phyloP scores from a whole-genome alignment of 2,888 invertebrate genomes.

The Thera britannica region DNA sequence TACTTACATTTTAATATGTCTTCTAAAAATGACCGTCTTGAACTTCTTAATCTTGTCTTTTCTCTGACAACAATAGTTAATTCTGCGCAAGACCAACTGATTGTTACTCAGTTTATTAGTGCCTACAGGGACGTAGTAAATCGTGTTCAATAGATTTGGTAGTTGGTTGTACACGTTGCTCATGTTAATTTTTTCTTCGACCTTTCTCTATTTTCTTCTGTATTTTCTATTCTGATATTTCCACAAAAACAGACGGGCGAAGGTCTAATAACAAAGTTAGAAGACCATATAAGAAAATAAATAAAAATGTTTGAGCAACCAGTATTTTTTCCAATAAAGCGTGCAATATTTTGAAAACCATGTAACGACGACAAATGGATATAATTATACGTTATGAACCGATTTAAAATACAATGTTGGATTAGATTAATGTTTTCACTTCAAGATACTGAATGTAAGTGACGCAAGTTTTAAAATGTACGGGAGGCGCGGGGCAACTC shows the following conservation, averaged over 20 bases:
- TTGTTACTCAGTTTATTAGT: slow-evolving; percentile 50
- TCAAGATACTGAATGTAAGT: not conserved
- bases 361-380: not conserved
- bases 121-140: slow-evolving; percentile 50
- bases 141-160: slow-evolving; percentile 54
- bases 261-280: slow-evolving; percentile 60
- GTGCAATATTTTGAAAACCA: not conserved
- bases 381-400: not conserved
- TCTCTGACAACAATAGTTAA: slow-evolving; percentile 63
- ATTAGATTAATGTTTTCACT: not conserved
- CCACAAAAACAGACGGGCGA: slow-evolving; percentile 41
- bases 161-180: slow-evolving; percentile 63
- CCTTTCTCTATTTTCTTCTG: slow-evolving; percentile 34
- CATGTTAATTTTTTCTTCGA: slow-evolving; percentile 61
- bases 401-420: not conserved
- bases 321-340: not conserved
- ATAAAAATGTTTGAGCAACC: not conserved
- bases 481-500: too few relatives aligned
- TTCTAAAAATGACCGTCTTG: slow-evolving; percentile 66
- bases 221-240: slow-evolving; percentile 21
- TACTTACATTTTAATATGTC: slow-evolving; percentile 76
- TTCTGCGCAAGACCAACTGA: slow-evolving; percentile 58
- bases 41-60: slow-evolving; percentile 73
- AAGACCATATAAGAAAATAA: slow-evolving; percentile 59
- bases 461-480: not conserved